These are phyloP conservation scores for Hymenopus coronatus DNA, from an alignment of 2,888 invertebrate genomes.

Conservation along the genomic window DNA sequence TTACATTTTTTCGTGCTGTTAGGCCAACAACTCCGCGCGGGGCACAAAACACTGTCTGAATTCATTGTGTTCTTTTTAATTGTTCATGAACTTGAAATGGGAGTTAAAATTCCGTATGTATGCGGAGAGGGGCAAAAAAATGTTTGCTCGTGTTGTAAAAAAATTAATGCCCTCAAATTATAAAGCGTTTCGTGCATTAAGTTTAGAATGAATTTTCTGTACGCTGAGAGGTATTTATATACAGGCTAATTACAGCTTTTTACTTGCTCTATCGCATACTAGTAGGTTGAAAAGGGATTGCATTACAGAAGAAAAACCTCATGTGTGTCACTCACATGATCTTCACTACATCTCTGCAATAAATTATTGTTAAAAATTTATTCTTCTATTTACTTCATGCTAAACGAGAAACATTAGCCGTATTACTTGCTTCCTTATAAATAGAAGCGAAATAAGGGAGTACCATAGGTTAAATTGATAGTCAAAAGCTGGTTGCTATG, in stretches of 20 bases:
- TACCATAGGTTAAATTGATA: too few relatives aligned
- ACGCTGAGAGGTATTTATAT: background rate
- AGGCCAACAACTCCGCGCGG: background rate
- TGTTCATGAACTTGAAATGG: background rate
- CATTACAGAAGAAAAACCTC: too few relatives aligned
- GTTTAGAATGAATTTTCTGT: background rate
- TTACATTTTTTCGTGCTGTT: background rate
- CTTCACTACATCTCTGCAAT: too few relatives aligned
- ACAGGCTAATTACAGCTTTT: background rate
- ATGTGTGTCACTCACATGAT: too few relatives aligned
- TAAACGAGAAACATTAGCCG: too few relatives aligned
- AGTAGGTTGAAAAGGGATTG: too few relatives aligned
- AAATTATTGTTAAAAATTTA: too few relatives aligned
- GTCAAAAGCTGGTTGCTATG: too few relatives aligned
- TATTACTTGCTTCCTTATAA: too few relatives aligned
- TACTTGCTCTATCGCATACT: background rate
- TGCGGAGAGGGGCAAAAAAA: background rate
- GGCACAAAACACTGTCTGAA: background rate
- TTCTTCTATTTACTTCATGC: too few relatives aligned
- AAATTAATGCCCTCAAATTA: background rate
- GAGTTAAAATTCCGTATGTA: background rate
- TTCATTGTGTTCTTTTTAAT: background rate
- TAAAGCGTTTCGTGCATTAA: background rate
- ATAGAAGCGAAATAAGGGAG: too few relatives aligned
- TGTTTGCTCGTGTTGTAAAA: background rate